Conservation (phyloP, 2,888 invertebrate genomes). For the Pilophorus perplexus region DNA sequence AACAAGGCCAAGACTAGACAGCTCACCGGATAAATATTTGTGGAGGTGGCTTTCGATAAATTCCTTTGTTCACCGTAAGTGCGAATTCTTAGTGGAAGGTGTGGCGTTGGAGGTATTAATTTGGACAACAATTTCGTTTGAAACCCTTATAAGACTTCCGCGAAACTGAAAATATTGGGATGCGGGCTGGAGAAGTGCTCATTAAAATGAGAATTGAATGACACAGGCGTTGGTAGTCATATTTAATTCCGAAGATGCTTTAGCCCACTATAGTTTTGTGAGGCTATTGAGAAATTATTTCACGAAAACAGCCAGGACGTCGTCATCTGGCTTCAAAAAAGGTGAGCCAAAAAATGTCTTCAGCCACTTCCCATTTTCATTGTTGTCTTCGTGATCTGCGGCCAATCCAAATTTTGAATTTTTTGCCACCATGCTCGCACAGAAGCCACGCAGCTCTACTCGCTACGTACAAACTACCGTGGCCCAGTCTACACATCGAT, state of each 20-base stretch:
- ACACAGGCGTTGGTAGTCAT: too few species aligned
- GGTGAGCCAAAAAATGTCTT: not conserved
- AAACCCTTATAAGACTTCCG: not conserved
- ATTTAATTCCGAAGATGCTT: not conserved
- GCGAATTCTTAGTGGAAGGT: not conserved
- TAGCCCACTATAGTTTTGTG: not conserved
- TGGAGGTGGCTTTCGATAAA: not conserved
- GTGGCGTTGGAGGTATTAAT: not conserved
- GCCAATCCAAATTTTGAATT: not conserved
- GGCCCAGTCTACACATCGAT: not conserved
- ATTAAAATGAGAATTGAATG: too few species aligned
- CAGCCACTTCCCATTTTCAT: constrained; percentile 4
- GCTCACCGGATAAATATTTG: not conserved
- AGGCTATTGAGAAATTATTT: not conserved
- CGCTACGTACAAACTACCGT: not conserved
- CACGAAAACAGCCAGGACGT: not conserved
- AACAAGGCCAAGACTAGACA: not conserved
- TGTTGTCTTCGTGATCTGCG: constrained; percentile 16
- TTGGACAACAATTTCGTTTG: not conserved
- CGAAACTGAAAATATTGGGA: not conserved
- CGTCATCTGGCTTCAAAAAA: not conserved
- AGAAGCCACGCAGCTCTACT: not conserved
- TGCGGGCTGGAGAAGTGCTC: too few species aligned
- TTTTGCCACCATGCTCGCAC: constrained; percentile 7
- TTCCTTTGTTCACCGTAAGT: not conserved